Base-by-base conservation (phyloP, 2,888 invertebrate species). In the Cabera pusaria region DNA sequence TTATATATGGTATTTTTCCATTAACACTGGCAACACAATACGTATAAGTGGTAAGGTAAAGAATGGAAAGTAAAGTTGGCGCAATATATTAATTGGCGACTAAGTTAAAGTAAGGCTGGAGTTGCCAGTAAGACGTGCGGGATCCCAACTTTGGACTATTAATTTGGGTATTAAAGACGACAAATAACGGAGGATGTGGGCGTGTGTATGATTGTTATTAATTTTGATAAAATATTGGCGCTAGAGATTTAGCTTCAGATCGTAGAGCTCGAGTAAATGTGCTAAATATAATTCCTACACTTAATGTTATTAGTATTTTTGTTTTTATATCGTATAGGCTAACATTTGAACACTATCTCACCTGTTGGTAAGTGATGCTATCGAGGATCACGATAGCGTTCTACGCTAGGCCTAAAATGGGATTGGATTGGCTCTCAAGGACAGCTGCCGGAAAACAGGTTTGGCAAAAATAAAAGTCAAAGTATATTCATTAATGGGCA, bases 81-180 rank as follows among this genome's bases (percentile, higher is more conserved):
- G 76, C 74, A 77, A 85, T 87, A 88, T 85, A 87, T 88, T 86
- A 87, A 86, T 88, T 84, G 82, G 66, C 66, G 70, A 74, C 77
- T 80, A 83, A 85, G 83, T 84, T 40, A 22, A 35, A 35, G 35
- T 19, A 20, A 26, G 25, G 25, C 31, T 27, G 38, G 24, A 31
- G 11, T 24, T 79, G 74, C 50, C 64, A 70, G 72, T 75, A 71
- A 75, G 74, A 61, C 68, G 59, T 42, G 75, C 67, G 68, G 68
- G 79, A 80, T 84, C 74, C 72, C 79, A 84, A 87, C 78, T 86
- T 86, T 73, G 69, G 82, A 80, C 86, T 85, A 87, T 87, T 87
- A 86, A 86, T 87, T 87, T 81, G 75, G 76, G 80, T 63, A 78
- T 86, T 86, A 84, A 52, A 61, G 68, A 61, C 72, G 72, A 77